Evolutionary conservation across 1,140 invertebrate species (phyloP), one percentile per base, ranked within the genome.

Genomic region (Halotydeus destructor): DNA sequence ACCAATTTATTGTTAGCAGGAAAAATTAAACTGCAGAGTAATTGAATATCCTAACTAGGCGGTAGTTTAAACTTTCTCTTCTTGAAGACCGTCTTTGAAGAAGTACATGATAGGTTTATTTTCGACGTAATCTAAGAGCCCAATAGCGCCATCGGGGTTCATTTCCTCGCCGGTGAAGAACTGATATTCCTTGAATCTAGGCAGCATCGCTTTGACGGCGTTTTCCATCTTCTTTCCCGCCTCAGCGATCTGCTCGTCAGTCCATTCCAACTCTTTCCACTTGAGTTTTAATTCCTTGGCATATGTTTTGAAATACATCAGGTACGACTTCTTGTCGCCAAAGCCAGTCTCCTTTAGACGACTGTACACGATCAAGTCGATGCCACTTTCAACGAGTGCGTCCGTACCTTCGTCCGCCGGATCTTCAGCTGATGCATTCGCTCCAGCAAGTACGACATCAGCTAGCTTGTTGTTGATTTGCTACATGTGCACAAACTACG

Each of bases 341-440:
- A 68, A 67, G 23, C 60, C 79, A 59, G 76, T 81, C 67, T 93
- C 86, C 44, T 65, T 59, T 28, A 94, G 70, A 58, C 82, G 71
- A 56, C 93, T 83, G 60, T 93, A 91, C 25, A 96, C 60, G 21
- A 94, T 82, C 48, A 94, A 69, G 63, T 96, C 88, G 35, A 94
- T 78, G 32, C 88, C 88, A 47, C 69, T 69, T 58, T 83, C 75
- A 1, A 70, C 66, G 19, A 55, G 52, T 39, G 69, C 63, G 14
- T 89, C 83, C 3, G 73, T 77, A 36, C 75, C 82, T 60, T 93
- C 86, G 49, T 79, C 76, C 30, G 67, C 74, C 53, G 84, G 85
- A 40, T 61, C 61, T 58, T 91, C 84, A 33, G 82, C 81, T 26
- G 85, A 93, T 41, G 88, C 83, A 60, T 94, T 94, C 51, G 76